These are phyloP conservation scores for Ormyrus thymus DNA, from an alignment of 2,888 invertebrate species.

Conservation along the genomic window DNA sequence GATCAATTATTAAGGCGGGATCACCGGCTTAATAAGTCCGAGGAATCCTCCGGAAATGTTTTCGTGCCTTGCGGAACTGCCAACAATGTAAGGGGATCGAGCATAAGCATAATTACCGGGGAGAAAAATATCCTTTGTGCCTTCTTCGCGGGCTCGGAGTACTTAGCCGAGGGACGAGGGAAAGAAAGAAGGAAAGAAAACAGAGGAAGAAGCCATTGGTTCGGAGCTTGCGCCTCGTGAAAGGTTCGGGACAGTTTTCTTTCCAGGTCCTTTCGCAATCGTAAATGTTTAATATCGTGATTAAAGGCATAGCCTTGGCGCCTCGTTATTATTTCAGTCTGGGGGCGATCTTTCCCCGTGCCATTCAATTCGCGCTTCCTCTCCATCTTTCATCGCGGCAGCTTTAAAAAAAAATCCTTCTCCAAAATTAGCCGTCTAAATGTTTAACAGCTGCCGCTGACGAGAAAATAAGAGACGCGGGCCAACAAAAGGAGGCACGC, in stretches of 20 bases:
- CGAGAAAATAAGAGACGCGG: not conserved
- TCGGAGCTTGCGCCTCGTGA: conserved; percentile 21
- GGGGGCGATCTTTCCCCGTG: conserved; percentile 69
- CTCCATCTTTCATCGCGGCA: conserved; percentile 57
- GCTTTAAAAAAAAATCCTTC: conserved; percentile 61
- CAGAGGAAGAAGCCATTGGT: conserved; percentile 16
- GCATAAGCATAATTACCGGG: conserved; percentile 55
- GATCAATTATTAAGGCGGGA: conserved; percentile 56
- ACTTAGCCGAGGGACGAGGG: conserved; percentile 3
- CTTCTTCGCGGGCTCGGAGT: not conserved
- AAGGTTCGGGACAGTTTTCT: conserved; percentile 49
- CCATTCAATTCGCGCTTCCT: conserved; percentile 70
- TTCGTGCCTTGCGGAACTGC: conserved; percentile 11
- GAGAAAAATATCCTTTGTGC: conserved; percentile 52
- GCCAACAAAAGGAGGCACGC: conserved; percentile 23
- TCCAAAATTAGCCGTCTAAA: conserved; percentile 55
- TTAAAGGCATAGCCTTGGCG: conserved; percentile 72
- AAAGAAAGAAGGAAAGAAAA: conserved; percentile 5
- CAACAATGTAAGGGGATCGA: conserved; percentile 46
- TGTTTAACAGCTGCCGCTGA: conserved; percentile 44
- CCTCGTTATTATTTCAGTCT: conserved; percentile 75
- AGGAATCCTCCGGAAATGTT: conserved; percentile 39
- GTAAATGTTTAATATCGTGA: conserved; percentile 75
- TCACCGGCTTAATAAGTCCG: conserved; percentile 46
- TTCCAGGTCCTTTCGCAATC: conserved; percentile 65